Base-by-base conservation (phyloP, 2,888 invertebrate species). In the Sinohyriopsis cumingii region DNA sequence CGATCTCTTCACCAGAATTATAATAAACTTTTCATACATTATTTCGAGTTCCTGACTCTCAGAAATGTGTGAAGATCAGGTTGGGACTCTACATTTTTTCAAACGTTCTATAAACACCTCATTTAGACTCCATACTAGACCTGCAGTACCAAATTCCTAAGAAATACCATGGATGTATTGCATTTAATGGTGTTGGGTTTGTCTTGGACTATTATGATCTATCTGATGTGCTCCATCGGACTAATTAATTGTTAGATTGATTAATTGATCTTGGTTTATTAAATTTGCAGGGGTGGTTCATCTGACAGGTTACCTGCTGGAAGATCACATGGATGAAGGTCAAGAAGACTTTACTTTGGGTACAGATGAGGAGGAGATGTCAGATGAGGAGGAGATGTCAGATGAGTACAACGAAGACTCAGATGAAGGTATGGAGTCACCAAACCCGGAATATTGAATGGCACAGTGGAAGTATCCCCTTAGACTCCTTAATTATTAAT, bases 291-390 rank as follows among this genome's bases (percentile, higher is more conserved):
- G 88, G 20, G 76, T 81, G 19, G 85, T 89, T 3, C 88, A 89
- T 72, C 72, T 88, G 65, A 89, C 89, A 53, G 91, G 91, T 0
- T 90, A 87, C 73, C 68, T 87, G 60, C 65, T 88, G 33, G 82
- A 83, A 19, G 86, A 87, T 59, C 76, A 73, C 20, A 71, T 82
- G n/a, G 79, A 74, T 22, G 88, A 91, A 90, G 89, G 92, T 90
- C 87, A 91, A 89, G 81, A 89, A 87, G n/a, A 90, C 88, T 2
- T 90, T 87, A 0, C 33, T 74, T 81, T 60, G 80, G 33, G 28
- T 22, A 33, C 61, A 59, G 62, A 66, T 57, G 69, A 61, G 55
- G 70, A 63, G 25, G 45, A 65, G n/a, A 68, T 66, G 5, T 68
- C 67, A 15, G 67, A 67, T 19, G 60, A 63, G n/a, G 68, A 65